Evolutionary conservation across 2,888 invertebrate species (phyloP), one percentile per base, ranked within the genome.

Genomic region (Argynnis bischoffii): DNA sequence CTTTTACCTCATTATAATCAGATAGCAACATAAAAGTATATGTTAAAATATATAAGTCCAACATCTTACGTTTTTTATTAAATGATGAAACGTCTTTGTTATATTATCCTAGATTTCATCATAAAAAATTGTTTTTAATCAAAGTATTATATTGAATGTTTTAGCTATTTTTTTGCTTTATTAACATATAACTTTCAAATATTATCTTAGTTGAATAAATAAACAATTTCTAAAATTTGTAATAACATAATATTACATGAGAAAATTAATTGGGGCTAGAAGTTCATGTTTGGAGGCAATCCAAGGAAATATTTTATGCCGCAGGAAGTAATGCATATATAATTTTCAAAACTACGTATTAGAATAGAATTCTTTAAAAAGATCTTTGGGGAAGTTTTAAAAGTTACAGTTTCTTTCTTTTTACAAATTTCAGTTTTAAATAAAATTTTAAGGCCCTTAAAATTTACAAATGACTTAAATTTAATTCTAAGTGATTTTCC

Each of bases 231-330:
- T 50, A 16, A 50, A 16, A 50, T 50, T 50, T 50, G 50, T 16
- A 51, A n/a, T n/a, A 50, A 16, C n/a, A 26, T 26, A 11, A 41
- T 11, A 16, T 51, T 16, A 51, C 50, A 16, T 16, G 8, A 51
- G n/a, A 51, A 51, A 51, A 6, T 15, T 61, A 61, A 61, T 61
- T 31, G 35, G 31, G n/a, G 15, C 61, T 61, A 51, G 48, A 48
- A 48, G 15, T 61, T 61, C 53, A 61, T 14, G 41, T 53, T 61
- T 61, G 61, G 61, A 51, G 50, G 50, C 35, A 50, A 18, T 61
- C 61, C 61, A 61, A 61, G 61, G 35, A 53, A 53, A 61, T 53
- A 50, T 41, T 53, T 53, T 35, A 51, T 35, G 51, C 18, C 35
- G 14, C 16, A 50, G 35, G 35, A 51, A 51, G 51, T 31, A 41